Conservation (phyloP, 2,888 invertebrate genomes). For the Spialia ferax region DNA sequence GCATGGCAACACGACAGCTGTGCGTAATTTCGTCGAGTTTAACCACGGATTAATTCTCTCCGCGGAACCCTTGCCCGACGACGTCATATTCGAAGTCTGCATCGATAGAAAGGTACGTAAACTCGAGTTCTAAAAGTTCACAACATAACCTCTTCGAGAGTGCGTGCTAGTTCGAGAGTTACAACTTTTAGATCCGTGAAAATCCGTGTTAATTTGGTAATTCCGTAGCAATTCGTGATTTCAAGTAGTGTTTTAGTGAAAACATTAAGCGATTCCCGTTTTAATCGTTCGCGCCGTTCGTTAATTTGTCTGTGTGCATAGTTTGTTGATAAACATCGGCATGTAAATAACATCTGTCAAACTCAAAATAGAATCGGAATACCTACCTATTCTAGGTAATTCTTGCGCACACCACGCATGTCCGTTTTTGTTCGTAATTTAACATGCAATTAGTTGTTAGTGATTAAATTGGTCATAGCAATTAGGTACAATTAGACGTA, state of each 20-base stretch:
- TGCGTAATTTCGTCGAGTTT: constrained; percentile 93
- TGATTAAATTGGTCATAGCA: not conserved
- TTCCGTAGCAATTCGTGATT: not conserved
- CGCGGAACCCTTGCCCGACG: constrained; percentile 92
- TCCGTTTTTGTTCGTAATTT: not conserved
- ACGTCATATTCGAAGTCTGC: constrained; percentile 94
- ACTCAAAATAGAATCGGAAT: not conserved
- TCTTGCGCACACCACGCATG: not conserved
- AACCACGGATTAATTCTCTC: constrained; percentile 96
- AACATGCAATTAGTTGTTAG: not conserved
- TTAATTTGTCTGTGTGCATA: not conserved
- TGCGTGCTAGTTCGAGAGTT: not conserved
- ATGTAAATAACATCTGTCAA: not conserved
- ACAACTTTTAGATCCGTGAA: not conserved
- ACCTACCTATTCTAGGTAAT: not conserved
- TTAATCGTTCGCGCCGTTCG: not conserved
- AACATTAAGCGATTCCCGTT: not conserved
- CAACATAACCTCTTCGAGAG: constrained; percentile 14
- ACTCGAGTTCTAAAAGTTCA: not conserved
- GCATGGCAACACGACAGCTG: constrained; percentile 94
- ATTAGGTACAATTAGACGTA: too few relatives aligned
- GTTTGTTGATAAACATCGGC: constrained; percentile 10
- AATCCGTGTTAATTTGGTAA: not conserved
- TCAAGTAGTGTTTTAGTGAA: not conserved
- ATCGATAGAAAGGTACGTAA: constrained; percentile 94